Percentiles rank a stretch among this genome's conserved stretches.
phyloP scores from a whole-genome alignment of 2,113 vertebrate genomes.

The Apistogramma diplotaenia region DNA sequence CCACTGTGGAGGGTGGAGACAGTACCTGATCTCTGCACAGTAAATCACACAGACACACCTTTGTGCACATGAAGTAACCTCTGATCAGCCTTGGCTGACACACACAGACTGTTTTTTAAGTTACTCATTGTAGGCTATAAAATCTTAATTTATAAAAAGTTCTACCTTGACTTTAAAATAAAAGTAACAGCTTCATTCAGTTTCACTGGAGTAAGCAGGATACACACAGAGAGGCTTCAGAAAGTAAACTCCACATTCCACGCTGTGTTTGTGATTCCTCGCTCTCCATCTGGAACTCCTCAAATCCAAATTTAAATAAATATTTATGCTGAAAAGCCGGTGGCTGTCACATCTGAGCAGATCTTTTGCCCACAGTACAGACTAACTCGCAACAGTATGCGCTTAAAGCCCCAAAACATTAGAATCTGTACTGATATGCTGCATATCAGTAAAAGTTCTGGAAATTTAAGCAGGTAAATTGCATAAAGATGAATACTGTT shows the following conservation, averaged over 20 bases:
- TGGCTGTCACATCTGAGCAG: background rate
- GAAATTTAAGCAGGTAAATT: no score
- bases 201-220: background rate
- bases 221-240: background rate
- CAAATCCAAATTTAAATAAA: background rate
- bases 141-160: background rate
- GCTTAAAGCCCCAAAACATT: background rate
- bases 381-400: background rate
- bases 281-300: background rate
- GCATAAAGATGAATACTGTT: background rate
- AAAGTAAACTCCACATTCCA: background rate
- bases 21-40: background rate
- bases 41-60: constrained; percentile 41
- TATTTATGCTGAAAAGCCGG: background rate
- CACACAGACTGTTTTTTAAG: background rate
- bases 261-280: background rate
- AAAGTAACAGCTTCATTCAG: background rate
- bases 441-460: background rate
- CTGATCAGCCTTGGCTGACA: background rate
- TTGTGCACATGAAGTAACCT: background rate
- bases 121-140: background rate
- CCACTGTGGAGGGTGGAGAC: background rate
- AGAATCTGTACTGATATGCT: background rate
- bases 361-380: no score
- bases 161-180: background rate